Percentiles rank a stretch among this genome's conserved stretches.
phyloP scores from a whole-genome alignment of 2,113 vertebrate species.

The Canis aureus region DNA sequence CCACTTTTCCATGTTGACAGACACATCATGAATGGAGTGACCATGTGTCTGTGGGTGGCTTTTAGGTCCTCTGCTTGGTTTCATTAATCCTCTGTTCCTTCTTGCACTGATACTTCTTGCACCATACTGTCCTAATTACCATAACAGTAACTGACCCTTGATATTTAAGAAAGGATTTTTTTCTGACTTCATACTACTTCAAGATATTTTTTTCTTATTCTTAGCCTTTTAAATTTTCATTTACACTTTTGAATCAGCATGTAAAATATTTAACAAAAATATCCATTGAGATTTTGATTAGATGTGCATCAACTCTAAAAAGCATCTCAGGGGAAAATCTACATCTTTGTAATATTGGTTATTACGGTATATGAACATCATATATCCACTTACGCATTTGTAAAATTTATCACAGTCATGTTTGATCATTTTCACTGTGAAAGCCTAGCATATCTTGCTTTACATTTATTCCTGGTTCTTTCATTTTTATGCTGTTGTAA shows the following conservation, averaged over 20 bases:
- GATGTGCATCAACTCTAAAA: not conserved
- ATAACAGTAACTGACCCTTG: not conserved
- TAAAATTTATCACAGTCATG: not conserved
- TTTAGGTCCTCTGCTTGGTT: not conserved
- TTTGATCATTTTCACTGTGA: not conserved
- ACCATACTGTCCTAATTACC: not conserved
- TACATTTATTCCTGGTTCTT: not conserved
- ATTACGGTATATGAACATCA: not conserved
- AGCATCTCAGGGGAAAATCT: not conserved
- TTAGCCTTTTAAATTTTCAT: not conserved
- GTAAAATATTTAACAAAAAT: not conserved
- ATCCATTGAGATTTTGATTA: not conserved
- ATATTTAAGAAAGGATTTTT: not conserved
- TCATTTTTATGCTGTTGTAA: not conserved
- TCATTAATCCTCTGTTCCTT: not conserved
- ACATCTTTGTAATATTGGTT: not conserved
- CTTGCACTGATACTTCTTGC: too few species aligned
- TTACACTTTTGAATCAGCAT: not conserved
- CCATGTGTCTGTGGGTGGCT: fast-evolving
- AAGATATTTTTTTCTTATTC: not conserved
- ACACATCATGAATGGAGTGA: too few species aligned
- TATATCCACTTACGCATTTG: not conserved
- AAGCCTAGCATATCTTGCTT: not conserved
- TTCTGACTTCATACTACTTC: too few species aligned
- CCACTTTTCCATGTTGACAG: not conserved